Evolutionary conservation across 1,140 invertebrate species (phyloP), one percentile per base, ranked within the genome.

Genomic region (Heterodera carotae): DNA sequence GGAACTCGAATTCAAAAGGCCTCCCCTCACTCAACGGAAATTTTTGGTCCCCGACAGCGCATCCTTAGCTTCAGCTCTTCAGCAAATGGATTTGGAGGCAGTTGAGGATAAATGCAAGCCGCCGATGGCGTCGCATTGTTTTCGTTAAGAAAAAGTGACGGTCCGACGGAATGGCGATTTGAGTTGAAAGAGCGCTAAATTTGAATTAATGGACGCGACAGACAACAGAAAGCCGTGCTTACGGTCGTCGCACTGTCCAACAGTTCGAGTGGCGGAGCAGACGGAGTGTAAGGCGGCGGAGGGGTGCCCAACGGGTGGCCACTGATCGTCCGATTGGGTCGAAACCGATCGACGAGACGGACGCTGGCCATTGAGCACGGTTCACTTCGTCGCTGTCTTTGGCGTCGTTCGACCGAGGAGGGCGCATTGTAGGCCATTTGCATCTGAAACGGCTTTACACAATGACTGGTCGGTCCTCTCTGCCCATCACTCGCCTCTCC

Each of bases 231-330:
- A 34, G 22, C 6, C 3, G 8, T 15, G 71, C 2, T 68, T 27
- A 67, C 29, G n/a, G n/a, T n/a, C 64, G 75, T 29, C 18, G 25
- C 18, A 62, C 59, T 62, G 31, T 72, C 59, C 64, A 60, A 22
- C 64, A 69, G 53, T 36, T 74, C 72, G 6, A 74, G 36, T 29
- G 77, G 64, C 48, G 77, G 80, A 48, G 76, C 75, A 31, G 70
- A 72, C n/a, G 80, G 77, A 31, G 81, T 80, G 62, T 82, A 82
- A 8, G 81, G 81, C 25, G 81, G 81, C 18, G 81, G 81, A 15
- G 81, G 82, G 27, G 82, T 81, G 33, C 72, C 82, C 15, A 76
- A 33, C 36, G 48, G 43, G 22, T 72, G 18, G 15, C 12, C 27
- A 15, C 25, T 56, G n/a, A 39, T 2, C 36, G 34, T 25, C 25